phyloP scores from a whole-genome alignment of 1,140 invertebrate species.

The Drosophila gunungcola region DNA sequence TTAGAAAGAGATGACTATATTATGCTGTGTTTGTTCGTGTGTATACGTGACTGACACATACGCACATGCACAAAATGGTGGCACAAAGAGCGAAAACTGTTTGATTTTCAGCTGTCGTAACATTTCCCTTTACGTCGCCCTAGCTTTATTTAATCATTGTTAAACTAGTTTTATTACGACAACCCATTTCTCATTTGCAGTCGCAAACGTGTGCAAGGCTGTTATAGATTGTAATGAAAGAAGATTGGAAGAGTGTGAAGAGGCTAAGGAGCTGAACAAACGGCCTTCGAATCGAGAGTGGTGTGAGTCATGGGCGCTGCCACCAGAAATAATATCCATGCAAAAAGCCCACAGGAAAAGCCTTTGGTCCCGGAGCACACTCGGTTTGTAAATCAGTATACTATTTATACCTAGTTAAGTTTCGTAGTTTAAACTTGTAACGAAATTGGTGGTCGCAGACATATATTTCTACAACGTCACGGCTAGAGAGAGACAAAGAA shows the following conservation, averaged over 20 bases:
- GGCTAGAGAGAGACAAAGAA: slow-evolving; percentile 35
- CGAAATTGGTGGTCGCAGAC: slow-evolving; percentile 5
- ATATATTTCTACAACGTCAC: slow-evolving; percentile 1
- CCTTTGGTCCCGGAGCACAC: slow-evolving; percentile 66
- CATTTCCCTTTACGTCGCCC: slow-evolving; percentile 37
- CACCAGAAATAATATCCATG: slow-evolving; percentile 24
- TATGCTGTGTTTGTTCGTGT: slow-evolving; percentile 12
- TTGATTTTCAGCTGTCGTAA: slow-evolving; percentile 33
- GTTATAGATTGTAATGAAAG: slow-evolving; percentile 73
- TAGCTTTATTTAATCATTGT: slow-evolving; percentile 57
- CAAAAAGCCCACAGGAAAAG: slow-evolving; percentile 63
- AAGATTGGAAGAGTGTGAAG: slow-evolving; percentile 69
- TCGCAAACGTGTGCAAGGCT: slow-evolving; percentile 72
- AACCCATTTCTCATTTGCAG: slow-evolving; percentile 84
- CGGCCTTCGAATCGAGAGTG: slow-evolving; percentile 59
- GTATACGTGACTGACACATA: slow-evolving; percentile 11
- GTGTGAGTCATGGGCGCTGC: slow-evolving; percentile 69
- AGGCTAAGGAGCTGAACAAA: slow-evolving; percentile 51
- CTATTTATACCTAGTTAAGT: slow-evolving; percentile 48
- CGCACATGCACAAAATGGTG: slow-evolving; percentile 27
- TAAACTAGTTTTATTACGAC: slow-evolving; percentile 84
- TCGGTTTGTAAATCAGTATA: slow-evolving; percentile 75
- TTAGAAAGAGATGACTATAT: slow-evolving; percentile 66
- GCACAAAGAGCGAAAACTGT: slow-evolving; percentile 10
- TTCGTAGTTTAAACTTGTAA: slow-evolving; percentile 4